These are phyloP conservation scores for Zaprionus gabonicus DNA, from an alignment of 1,140 invertebrate genomes.

Conservation along the genomic window DNA sequence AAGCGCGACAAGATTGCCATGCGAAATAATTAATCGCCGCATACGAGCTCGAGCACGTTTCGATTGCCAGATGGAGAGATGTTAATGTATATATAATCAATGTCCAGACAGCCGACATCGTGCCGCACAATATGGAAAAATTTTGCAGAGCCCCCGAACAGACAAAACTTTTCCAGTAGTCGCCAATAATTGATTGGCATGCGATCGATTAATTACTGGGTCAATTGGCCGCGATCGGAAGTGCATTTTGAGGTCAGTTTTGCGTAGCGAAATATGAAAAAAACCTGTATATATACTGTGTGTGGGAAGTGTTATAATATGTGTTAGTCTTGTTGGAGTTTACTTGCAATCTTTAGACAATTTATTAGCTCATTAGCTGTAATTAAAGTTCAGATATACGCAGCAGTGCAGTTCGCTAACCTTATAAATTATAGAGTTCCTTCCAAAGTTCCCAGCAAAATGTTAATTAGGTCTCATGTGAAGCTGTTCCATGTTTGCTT, in stretches of 20 bases:
- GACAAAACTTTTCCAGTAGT: constrained; percentile 17
- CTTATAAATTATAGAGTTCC: constrained; percentile 15
- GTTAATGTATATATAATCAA: constrained; percentile 61
- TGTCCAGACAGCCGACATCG: constrained; percentile 55
- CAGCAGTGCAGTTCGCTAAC: constrained; percentile 12
- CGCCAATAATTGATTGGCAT: background rate
- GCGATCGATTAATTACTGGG: constrained; percentile 11
- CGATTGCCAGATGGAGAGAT: constrained; percentile 20
- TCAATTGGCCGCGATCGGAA: constrained; percentile 12
- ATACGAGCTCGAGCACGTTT: constrained; percentile 26
- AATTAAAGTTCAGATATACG: constrained; percentile 10
- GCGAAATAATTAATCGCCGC: constrained; percentile 22
- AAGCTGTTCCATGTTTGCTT: background rate
- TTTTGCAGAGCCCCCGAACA: constrained; percentile 3
- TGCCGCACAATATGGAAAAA: constrained; percentile 40
- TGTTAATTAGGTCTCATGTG: constrained; percentile 4
- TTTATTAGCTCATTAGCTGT: constrained; percentile 16
- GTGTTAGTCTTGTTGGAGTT: background rate
- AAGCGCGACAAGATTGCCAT: constrained; percentile 17
- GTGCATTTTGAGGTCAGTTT: background rate
- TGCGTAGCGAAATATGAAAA: background rate
- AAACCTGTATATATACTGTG: no score
- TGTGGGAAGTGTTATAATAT: background rate
- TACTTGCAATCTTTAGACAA: constrained; percentile 10
- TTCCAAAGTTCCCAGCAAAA: constrained; percentile 7